Base-by-base conservation (phyloP, 2,113 vertebrate genomes). In the Neoarius graeffei region DNA sequence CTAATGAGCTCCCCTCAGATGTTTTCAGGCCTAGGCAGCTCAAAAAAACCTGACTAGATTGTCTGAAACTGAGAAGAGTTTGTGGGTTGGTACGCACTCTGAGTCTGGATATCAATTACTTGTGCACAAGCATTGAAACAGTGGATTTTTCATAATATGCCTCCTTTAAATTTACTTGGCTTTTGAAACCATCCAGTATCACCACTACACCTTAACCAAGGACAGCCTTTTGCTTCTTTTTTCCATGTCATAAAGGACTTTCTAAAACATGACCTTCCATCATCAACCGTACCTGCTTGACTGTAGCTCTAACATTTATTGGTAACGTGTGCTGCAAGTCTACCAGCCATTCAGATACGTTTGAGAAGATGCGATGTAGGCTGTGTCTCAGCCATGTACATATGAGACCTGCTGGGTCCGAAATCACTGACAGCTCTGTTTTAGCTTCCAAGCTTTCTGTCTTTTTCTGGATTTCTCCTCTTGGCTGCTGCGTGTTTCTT, bases 401-500 rank as follows among this genome's bases (percentile, higher is more conserved):
- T 19, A 71, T 66, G 30, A 83, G 71, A 84, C n/a, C 42, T 77
- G 17, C 67, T 85, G 66, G 23, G 20, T 48, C 81, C 76, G 73
- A 15, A 81, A n/a, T 25, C 80, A 50, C 85, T 83, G 48, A 81
- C 80, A 85, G 59, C 67, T 71, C 64, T 87, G 25, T 85, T 76
- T 64, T 82, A 59, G 81, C 73, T 71, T 59, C 48, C 54, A 84
- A 74, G 42, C 15, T 50, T 42, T 85, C 62, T 77, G 30, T 71
- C 69, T 66, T 88, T 69, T 30, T 76, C 81, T 87, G 56, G 52
- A 76, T 76, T 81, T 48, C 23, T 50, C 27, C 2, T 67, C n/a
- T 74, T 62, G 19, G 19, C 81, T 84, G 69, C 23, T 1, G 52
- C 13, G 27, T 88, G 62, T 25, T 19, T 87, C 88, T 81, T 82